Evolutionary conservation across 2,797 vertebrate species (phyloP).

Genomic region (Peromyscus nudipes): DNA sequence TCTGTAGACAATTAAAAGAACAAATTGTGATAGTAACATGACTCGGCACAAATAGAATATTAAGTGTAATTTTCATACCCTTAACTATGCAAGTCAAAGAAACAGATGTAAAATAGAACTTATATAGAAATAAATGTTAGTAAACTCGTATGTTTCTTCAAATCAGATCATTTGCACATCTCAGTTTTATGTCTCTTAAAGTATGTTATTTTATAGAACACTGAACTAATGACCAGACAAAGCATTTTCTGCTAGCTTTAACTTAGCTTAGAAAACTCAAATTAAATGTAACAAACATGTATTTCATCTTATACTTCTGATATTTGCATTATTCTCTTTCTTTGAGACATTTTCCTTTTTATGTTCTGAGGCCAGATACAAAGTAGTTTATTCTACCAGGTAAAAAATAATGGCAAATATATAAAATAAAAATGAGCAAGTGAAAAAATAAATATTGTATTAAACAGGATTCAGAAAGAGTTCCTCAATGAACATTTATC

Average conservation of each 20-base stretch:
- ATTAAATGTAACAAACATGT: conserved; percentile 73
- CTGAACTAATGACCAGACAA: conserved; percentile 78
- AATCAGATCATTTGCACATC: conserved; percentile 40
- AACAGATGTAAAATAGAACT: conserved; percentile 54
- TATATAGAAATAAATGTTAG: background rate
- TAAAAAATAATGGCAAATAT: background rate
- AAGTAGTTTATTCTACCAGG: background rate
- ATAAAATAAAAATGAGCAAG: conserved; percentile 13
- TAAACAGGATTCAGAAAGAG: background rate
- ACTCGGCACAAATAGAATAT: conserved; percentile 54
- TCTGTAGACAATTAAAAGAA: background rate
- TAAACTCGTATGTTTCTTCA: conserved; percentile 63
- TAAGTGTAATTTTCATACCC: conserved; percentile 59
- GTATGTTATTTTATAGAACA: conserved; percentile 63
- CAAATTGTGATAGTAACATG: conserved; percentile 18
- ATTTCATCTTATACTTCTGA: conserved; percentile 65
- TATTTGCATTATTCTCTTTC: conserved; percentile 73
- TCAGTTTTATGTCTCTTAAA: conserved; percentile 55
- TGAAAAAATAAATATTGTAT: conserved; percentile 30
- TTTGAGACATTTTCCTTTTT: conserved; percentile 67
- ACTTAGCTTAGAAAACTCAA: conserved; percentile 69
- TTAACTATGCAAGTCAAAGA: conserved; percentile 64
- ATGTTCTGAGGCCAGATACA: conserved; percentile 25
- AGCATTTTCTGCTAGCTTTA: conserved; percentile 81
- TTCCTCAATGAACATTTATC: background rate